Percentiles rank a stretch among this genome's conserved stretches.
These are phyloP conservation scores for Alentia gelatinosa DNA, from an alignment of 2,888 invertebrate species.

Conservation along the genomic window DNA sequence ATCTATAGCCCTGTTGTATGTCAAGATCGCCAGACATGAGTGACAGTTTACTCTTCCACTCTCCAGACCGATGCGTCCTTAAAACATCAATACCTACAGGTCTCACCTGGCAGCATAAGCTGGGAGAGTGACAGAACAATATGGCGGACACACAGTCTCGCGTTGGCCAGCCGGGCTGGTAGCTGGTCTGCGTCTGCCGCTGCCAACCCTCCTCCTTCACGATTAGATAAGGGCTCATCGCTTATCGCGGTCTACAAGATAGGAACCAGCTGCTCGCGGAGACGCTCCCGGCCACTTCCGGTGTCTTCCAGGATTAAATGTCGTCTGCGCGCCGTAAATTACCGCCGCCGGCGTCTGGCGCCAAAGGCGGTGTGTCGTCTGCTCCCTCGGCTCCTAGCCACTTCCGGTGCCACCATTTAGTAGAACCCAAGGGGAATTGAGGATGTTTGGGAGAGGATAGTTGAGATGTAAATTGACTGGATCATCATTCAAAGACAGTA, in stretches of 20 bases:
- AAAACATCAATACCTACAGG: not conserved
- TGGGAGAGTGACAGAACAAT: not conserved
- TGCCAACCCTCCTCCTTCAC: not conserved
- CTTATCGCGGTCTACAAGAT: not conserved
- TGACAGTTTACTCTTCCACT: too few relatives aligned
- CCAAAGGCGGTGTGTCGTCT: not conserved
- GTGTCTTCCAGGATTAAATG: slow-evolving; percentile 17
- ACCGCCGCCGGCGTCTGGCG: not conserved
- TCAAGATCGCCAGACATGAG: too few relatives aligned
- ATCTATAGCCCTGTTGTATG: too few relatives aligned
- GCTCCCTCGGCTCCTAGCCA: not conserved
- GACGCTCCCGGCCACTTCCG: not conserved
- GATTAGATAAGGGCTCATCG: slow-evolving; percentile 2
- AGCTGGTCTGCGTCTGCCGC: not conserved
- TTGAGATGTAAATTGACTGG: not conserved
- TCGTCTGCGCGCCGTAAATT: slow-evolving; percentile 9
- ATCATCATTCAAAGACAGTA: not conserved
- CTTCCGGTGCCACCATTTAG: not conserved
- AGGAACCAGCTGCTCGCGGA: not conserved
- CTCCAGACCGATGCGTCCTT: too few relatives aligned
- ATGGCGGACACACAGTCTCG: not conserved
- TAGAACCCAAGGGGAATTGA: not conserved
- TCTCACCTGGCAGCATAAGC: not conserved
- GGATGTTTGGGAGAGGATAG: not conserved
- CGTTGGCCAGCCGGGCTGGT: not conserved